Percentiles rank a stretch among this genome's conserved stretches.
Conservation (phyloP, 2,797 vertebrate species). For the Crypturellus tataupa region DNA sequence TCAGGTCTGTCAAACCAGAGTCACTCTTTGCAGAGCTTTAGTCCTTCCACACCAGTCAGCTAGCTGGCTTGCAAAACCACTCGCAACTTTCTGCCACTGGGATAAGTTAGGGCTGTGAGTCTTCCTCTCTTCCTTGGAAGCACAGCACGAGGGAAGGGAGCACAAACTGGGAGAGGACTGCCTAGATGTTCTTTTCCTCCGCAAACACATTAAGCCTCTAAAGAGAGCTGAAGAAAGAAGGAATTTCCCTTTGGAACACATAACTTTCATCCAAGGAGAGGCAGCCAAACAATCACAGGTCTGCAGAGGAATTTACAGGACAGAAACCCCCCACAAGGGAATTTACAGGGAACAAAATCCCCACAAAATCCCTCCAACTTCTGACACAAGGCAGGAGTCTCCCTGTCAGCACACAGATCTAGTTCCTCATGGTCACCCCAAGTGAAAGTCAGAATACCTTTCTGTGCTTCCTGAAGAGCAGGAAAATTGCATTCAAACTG, state of each 20-base stretch:
- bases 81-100: conserved; percentile 10
- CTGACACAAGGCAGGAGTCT: not conserved
- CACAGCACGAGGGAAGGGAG: not conserved
- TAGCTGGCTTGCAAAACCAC: conserved; percentile 1
- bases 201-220: not conserved
- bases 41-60: conserved; percentile 38
- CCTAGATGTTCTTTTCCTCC: not conserved
- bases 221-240: not conserved
- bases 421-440: not conserved
- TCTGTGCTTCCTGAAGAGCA: conserved; percentile 66
- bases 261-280: not conserved
- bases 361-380: conserved; percentile 5
- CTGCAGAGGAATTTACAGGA: not conserved
- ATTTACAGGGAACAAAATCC: not conserved
- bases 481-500: conserved; percentile 60
- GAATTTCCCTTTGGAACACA: not conserved
- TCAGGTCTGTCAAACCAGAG: not conserved
- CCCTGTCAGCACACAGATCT: not conserved
- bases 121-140: not conserved
- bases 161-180: not conserved
- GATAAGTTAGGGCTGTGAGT: not conserved
- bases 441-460: conserved; percentile 66
- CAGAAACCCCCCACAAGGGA: not conserved
- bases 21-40: conserved; percentile 3
- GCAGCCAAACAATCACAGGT: not conserved